Conservation (phyloP, 1,140 invertebrate genomes). For the Dolichoris vasculosae region DNA sequence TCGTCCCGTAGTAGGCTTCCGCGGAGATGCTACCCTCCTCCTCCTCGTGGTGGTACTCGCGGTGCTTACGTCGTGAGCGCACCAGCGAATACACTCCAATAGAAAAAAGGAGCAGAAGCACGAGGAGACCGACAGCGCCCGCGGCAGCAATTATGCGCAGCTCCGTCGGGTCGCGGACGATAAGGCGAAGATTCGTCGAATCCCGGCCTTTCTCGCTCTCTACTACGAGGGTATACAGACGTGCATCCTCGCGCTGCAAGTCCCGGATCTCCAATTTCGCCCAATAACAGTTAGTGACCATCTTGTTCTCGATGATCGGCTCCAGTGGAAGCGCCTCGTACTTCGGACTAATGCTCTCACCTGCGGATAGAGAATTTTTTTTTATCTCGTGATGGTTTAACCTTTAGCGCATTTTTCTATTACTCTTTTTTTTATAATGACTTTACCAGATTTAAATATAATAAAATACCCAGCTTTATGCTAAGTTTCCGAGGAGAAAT, state of each 20-base stretch:
- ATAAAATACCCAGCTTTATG: too few relatives aligned
- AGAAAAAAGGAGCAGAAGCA: slow-evolving; percentile 65
- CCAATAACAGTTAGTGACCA: slow-evolving; percentile 71
- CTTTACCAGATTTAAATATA: too few relatives aligned
- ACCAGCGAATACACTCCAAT: slow-evolving; percentile 64
- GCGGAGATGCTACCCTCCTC: slow-evolving; percentile 71
- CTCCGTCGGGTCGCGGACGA: slow-evolving; percentile 69
- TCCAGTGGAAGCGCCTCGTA: slow-evolving; percentile 70
- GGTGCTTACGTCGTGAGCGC: slow-evolving; percentile 60
- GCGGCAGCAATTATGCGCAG: slow-evolving; percentile 68
- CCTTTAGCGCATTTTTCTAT: too few relatives aligned
- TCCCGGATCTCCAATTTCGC: slow-evolving; percentile 71
- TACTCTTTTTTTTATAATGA: too few relatives aligned
- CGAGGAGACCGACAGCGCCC: slow-evolving; percentile 64
- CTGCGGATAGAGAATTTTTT: slow-evolving; percentile 58
- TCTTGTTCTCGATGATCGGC: slow-evolving; percentile 68
- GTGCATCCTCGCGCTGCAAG: slow-evolving; percentile 68
- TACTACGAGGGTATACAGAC: slow-evolving; percentile 69
- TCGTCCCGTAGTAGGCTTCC: slow-evolving; percentile 65
- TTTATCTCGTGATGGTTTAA: too few relatives aligned
- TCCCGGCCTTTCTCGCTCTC: slow-evolving; percentile 71
- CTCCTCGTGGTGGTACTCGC: slow-evolving; percentile 65
- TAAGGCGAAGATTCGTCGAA: slow-evolving; percentile 67
- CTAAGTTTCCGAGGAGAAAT: too few relatives aligned
- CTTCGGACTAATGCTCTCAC: slow-evolving; percentile 68